Evolutionary conservation across 2,888 invertebrate genomes (phyloP).

Genomic region (Acronicta aceris): DNA sequence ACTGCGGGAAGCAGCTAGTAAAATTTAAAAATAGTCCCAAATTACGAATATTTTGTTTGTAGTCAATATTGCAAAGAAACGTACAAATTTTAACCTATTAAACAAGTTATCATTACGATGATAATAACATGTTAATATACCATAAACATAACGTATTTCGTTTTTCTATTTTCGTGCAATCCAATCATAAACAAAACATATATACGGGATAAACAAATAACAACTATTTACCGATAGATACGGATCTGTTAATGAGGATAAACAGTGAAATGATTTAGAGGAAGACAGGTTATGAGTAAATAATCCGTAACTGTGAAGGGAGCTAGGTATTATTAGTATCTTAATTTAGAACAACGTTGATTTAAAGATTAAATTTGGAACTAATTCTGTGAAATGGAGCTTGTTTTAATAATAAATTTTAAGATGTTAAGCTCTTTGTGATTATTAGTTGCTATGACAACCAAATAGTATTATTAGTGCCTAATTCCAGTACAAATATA

Average conservation of each 20-base stretch:
- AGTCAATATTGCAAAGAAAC: too few species aligned
- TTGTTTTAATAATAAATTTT: background rate
- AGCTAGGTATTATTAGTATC: background rate
- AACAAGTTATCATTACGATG: too few species aligned
- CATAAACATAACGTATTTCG: background rate
- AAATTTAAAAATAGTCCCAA: too few species aligned
- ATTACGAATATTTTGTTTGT: too few species aligned
- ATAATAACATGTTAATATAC: too few species aligned
- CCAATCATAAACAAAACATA: slow-evolving; percentile 12
- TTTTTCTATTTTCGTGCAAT: background rate
- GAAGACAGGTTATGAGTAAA: slow-evolving; percentile 18
- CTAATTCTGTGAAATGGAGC: background rate
- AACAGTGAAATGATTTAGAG: slow-evolving; percentile 25
- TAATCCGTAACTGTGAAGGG: slow-evolving; percentile 6
- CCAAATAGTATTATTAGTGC: too few species aligned
- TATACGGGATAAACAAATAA: slow-evolving; percentile 11
- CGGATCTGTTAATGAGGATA: slow-evolving; percentile 21
- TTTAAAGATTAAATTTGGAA: slow-evolving; percentile 18
- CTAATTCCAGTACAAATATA: too few species aligned
- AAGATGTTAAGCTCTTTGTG: too few species aligned
- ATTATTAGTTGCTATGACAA: too few species aligned
- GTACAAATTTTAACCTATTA: too few species aligned
- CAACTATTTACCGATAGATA: slow-evolving; percentile 22
- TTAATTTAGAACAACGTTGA: slow-evolving; percentile 50
- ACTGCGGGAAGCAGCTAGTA: too few species aligned